Evolutionary conservation across 1,140 invertebrate genomes (phyloP), one percentile per base, ranked within the genome.

Genomic region (Triops longicaudatus): DNA sequence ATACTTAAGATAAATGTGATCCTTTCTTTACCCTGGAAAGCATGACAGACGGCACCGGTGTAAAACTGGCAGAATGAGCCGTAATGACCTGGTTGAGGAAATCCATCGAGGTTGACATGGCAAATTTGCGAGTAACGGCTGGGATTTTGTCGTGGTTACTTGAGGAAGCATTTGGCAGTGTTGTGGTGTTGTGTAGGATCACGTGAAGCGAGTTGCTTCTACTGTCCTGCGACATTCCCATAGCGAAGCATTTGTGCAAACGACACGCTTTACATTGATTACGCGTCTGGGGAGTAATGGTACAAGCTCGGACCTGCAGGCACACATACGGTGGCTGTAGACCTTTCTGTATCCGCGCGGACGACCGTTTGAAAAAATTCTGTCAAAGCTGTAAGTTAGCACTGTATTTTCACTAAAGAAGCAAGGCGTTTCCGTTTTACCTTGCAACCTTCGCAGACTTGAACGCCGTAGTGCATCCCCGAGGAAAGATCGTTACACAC

Each of bases 221-320:
- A 42, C 28, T 31, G 28, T 63, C 76, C 7, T n/a, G 22, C n/a
- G 63, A 10, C 76, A 77, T 77, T 6, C 76, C 76, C 41, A 43
- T 26, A 43, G 73, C 76, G 5, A 43, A 26, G 37, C 76, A 77
- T 10, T 43, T 72, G 17, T 44, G 71, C 17, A 77, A 17, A 1
- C 76, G 76, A 74, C 76, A 77, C 12, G 76, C 76, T 73, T 73
- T 72, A n/a, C 76, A 77, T 26, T 77, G 73, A 27, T 72, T 77
- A 12, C 76, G 76, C 31, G 27, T 73, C 17, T 26, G 26, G 41
- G 63, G 71, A 22, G 37, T 73, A 44, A 77, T 72, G 17, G 26
- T 43, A 26, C 76, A 77, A 42, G 41, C 44, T 3, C 26, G 27
- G 22, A 26, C 41, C 26, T 77, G 43, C 26, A 42, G 41, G 41